phyloP scores from a whole-genome alignment of 2,888 invertebrate species.

The Lithodes maja region DNA sequence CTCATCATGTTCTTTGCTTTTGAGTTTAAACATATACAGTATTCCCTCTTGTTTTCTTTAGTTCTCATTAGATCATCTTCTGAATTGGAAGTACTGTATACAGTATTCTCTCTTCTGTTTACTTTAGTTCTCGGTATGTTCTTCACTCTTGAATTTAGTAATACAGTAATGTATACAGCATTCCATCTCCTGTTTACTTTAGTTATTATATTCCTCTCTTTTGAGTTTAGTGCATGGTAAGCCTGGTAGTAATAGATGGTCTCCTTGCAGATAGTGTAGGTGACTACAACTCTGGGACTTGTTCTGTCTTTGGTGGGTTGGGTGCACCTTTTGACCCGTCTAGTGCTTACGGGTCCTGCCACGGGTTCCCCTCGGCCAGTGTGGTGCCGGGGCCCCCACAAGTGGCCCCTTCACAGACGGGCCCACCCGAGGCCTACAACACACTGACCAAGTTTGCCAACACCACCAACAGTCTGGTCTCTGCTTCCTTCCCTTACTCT shows the following conservation, averaged over 20 bases:
- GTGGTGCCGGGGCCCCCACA: slow-evolving; percentile 44
- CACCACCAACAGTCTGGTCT: slow-evolving; percentile 52
- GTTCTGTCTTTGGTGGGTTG: slow-evolving; percentile 63
- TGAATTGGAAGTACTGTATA: too few relatives aligned
- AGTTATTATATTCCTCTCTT: background rate
- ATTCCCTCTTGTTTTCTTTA: too few relatives aligned
- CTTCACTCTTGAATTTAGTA: too few relatives aligned
- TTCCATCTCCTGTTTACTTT: background rate
- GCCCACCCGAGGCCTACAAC: slow-evolving; percentile 59
- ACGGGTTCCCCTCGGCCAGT: slow-evolving; percentile 53
- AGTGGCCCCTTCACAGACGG: slow-evolving; percentile 49
- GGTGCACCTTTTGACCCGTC: slow-evolving; percentile 58
- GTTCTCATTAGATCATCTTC: too few relatives aligned
- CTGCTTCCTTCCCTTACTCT: slow-evolving; percentile 61
- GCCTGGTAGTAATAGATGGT: slow-evolving; percentile 44
- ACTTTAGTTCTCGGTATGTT: too few relatives aligned
- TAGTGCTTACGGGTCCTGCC: slow-evolving; percentile 57
- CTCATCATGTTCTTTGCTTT: too few relatives aligned
- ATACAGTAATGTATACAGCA: too few relatives aligned
- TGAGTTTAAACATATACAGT: too few relatives aligned
- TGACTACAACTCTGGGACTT: slow-evolving; percentile 66
- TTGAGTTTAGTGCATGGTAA: slow-evolving; percentile 1
- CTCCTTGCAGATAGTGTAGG: slow-evolving; percentile 63
- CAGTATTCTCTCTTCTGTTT: too few relatives aligned
- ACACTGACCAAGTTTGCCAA: slow-evolving; percentile 62